Percentiles rank a stretch among this genome's conserved stretches.
Evolutionary conservation across 2,888 invertebrate species (phyloP).

Genomic region (Thymelicus lineola): DNA sequence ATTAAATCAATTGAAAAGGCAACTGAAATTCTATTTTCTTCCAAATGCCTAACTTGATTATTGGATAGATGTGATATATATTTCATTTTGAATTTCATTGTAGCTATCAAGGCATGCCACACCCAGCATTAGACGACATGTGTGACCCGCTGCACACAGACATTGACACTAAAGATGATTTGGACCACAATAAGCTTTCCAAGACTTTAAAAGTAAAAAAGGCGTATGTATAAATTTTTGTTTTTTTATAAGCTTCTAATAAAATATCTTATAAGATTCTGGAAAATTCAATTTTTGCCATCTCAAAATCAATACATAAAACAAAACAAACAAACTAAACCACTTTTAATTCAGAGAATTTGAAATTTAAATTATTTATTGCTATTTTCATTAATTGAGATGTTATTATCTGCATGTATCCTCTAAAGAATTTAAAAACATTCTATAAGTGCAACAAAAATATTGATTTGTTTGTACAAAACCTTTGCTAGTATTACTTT

Average conservation of each 20-base stretch:
- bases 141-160: slow-evolving; percentile 66
- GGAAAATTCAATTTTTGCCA: not conserved
- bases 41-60: too few relatives aligned
- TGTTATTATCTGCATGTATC: too few relatives aligned
- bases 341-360: not conserved
- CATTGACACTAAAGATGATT: slow-evolving; percentile 61
- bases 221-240: slow-evolving; percentile 59
- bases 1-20: too few relatives aligned
- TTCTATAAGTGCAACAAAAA: too few relatives aligned
- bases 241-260: not conserved
- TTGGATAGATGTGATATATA: slow-evolving; percentile 3
- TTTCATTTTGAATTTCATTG: not conserved
- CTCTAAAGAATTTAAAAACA: too few relatives aligned
- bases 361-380: not conserved
- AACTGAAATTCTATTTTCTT: too few relatives aligned
- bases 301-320: not conserved
- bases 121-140: slow-evolving; percentile 71
- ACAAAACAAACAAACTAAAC: too few relatives aligned
- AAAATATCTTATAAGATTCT: too few relatives aligned
- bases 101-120: slow-evolving; percentile 62
- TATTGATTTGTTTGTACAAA: too few relatives aligned
- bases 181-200: slow-evolving; percentile 46
- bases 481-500: too few relatives aligned
- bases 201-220: slow-evolving; percentile 69
- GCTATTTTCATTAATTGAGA: not conserved